These are phyloP conservation scores for Hipposideros armiger DNA, from an alignment of 2,113 vertebrate species.

Conservation along the genomic window DNA sequence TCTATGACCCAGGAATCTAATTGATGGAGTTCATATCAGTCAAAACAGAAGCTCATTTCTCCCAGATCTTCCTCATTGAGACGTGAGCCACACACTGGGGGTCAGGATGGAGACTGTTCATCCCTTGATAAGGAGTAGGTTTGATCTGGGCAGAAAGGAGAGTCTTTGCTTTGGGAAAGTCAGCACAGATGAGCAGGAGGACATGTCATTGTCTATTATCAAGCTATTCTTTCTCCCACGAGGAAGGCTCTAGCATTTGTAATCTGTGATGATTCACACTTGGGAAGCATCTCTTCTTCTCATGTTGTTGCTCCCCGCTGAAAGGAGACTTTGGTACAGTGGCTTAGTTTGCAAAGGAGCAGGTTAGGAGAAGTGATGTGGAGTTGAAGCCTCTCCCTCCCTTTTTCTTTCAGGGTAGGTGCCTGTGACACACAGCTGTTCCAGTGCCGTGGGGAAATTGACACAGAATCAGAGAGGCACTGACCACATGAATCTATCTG, in stretches of 20 bases:
- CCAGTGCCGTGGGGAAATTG: background rate
- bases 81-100: background rate
- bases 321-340: constrained; percentile 1
- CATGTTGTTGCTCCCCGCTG: constrained; percentile 49
- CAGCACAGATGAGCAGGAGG: constrained; percentile 30
- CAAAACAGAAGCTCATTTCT: constrained; percentile 33
- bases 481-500: background rate
- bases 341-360: constrained; percentile 59
- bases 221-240: constrained; percentile 46
- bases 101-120: background rate
- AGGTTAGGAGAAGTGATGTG: background rate
- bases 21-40: background rate
- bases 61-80: background rate
- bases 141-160: background rate
- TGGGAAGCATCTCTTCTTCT: constrained; percentile 28
- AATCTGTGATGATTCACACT: constrained; percentile 42
- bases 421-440: constrained; percentile 3
- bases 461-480: background rate
- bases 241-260: constrained; percentile 49
- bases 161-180: constrained; percentile 40
- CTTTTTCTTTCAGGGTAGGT: background rate
- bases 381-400: constrained; percentile 20
- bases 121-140: background rate
- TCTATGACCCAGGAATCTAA: constrained; percentile 23
- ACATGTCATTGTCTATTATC: constrained; percentile 11